phyloP scores from a whole-genome alignment of 2,113 vertebrate species.

The Solea senegalensis region DNA sequence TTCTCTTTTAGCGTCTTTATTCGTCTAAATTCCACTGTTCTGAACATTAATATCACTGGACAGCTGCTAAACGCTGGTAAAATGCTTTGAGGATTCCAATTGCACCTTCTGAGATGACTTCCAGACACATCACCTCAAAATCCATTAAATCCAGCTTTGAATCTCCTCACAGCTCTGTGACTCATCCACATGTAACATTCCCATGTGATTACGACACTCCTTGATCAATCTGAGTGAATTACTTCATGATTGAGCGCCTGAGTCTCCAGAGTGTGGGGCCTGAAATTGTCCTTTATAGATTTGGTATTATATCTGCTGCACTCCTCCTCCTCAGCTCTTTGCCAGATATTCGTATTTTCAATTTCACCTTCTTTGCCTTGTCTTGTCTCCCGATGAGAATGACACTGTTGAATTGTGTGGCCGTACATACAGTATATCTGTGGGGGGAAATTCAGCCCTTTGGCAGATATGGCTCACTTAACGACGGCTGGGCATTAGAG shows the following conservation, averaged over 20 bases:
- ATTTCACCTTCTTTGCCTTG: slow-evolving; percentile 60
- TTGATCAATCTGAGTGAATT: slow-evolving; percentile 76
- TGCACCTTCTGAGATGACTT: slow-evolving; percentile 66
- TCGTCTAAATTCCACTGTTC: slow-evolving; percentile 24
- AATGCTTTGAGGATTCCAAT: slow-evolving; percentile 68
- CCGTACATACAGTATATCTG: slow-evolving; percentile 20
- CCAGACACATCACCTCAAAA: slow-evolving; percentile 59
- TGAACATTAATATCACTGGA: slow-evolving; percentile 60
- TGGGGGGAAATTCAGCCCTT: slow-evolving; percentile 18
- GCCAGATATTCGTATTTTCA: slow-evolving; percentile 71
- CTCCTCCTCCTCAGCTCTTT: slow-evolving; percentile 60
- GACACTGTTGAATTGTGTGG: slow-evolving; percentile 29
- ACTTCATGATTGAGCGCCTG: slow-evolving; percentile 65
- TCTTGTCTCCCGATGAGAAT: slow-evolving; percentile 60
- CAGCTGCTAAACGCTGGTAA: slow-evolving; percentile 65
- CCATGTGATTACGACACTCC: slow-evolving; percentile 65
- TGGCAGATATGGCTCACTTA: slow-evolving; percentile 24
- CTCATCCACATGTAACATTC: slow-evolving; percentile 67
- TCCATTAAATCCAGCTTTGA: slow-evolving; percentile 68
- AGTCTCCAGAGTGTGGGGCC: slow-evolving; percentile 52
- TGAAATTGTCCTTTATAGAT: slow-evolving; percentile 80
- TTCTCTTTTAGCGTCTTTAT: slow-evolving; percentile 19
- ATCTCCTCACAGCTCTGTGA: slow-evolving; percentile 53
- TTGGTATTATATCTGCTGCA: slow-evolving; percentile 65
- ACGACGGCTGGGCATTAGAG: not conserved